Evolutionary conservation across 2,113 vertebrate genomes (phyloP).

Genomic region (Toxotes jaculatrix): DNA sequence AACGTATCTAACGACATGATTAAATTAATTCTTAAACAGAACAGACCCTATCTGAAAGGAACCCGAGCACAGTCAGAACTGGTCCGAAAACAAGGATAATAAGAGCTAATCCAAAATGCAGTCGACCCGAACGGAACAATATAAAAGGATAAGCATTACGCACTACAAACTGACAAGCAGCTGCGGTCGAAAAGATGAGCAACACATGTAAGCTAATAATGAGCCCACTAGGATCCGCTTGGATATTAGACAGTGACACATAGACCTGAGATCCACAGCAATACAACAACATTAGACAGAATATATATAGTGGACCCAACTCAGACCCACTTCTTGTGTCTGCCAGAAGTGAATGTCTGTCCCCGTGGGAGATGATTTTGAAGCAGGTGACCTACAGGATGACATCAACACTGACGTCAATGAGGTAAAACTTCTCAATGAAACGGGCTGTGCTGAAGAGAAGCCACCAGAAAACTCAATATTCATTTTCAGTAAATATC

Average conservation of each 20-base stretch:
- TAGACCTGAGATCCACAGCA: neutral
- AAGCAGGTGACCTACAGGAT: too few relatives aligned
- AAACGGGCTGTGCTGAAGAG: too few relatives aligned
- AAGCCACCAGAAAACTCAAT: too few relatives aligned
- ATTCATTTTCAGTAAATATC: too few relatives aligned
- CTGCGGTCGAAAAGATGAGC: neutral
- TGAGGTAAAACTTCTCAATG: too few relatives aligned
- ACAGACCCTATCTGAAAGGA: neutral
- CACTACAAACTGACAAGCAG: neutral
- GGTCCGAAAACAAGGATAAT: neutral
- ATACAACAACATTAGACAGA: neutral
- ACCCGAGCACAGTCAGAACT: neutral
- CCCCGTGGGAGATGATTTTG: too few relatives aligned
- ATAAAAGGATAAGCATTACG: neutral
- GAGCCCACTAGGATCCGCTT: neutral
- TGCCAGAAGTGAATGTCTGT: too few relatives aligned
- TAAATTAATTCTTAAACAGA: neutral
- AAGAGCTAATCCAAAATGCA: neutral
- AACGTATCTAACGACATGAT: too few relatives aligned
- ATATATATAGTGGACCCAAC: too few relatives aligned
- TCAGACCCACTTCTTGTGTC: too few relatives aligned
- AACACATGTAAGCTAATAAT: slow-evolving; percentile 1
- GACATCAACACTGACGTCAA: too few relatives aligned
- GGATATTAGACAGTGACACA: neutral
- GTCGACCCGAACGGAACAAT: neutral